Evolutionary conservation across 2,113 vertebrate species (phyloP).

Genomic region (Ahaetulla prasina): DNA sequence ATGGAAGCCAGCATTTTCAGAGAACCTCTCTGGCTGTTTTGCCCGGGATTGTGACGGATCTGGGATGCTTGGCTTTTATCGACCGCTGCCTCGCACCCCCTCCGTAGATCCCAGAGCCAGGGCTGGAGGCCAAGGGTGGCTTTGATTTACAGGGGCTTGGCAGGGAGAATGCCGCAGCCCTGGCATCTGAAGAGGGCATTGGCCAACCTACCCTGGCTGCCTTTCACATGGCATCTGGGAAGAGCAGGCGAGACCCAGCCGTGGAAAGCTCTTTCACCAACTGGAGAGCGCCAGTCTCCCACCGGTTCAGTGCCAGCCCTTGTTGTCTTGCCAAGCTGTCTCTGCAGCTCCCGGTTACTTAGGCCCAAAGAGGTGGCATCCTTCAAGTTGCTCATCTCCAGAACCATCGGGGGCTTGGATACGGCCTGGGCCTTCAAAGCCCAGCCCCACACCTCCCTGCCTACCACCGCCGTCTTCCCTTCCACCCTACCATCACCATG

Average conservation of each 20-base stretch:
- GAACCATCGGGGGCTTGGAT: neutral
- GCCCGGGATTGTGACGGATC: neutral
- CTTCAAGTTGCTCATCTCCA: neutral
- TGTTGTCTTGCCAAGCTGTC: neutral
- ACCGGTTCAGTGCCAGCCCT: neutral
- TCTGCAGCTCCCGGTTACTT: neutral
- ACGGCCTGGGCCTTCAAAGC: neutral
- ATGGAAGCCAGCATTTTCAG: neutral
- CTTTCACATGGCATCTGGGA: neutral
- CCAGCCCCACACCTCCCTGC: neutral
- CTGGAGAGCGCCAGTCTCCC: neutral
- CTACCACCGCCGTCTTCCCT: neutral
- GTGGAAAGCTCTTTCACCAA: neutral
- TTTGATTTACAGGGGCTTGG: constrained; percentile 11
- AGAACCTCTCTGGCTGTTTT: neutral
- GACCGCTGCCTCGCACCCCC: neutral
- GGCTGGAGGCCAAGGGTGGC: neutral
- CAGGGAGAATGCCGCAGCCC: neutral
- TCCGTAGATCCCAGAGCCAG: neutral
- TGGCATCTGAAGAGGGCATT: neutral
- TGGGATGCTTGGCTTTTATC: neutral
- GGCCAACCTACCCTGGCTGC: neutral
- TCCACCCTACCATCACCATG: neutral
- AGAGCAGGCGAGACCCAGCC: neutral
- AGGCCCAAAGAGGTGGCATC: neutral